Base-by-base conservation (phyloP, 2,888 invertebrate species). In the Malacosoma neustria region DNA sequence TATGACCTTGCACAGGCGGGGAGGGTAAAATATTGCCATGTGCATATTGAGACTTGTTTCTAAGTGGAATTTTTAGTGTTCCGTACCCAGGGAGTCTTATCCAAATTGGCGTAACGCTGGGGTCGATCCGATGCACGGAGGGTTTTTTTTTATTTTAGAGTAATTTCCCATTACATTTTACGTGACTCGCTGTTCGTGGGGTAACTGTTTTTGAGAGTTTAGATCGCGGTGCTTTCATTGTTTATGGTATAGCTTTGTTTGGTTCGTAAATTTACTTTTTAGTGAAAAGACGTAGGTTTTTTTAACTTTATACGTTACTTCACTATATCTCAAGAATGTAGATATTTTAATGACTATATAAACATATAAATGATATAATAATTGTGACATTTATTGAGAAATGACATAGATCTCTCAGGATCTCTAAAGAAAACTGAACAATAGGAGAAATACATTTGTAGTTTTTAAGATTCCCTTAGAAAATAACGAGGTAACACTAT, bases 101-200 rank as follows among this genome's bases (percentile, higher is more conserved):
- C 74, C 75, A 76, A 79, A 77, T 77, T 75, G 72, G 72, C 72
- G 75, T 66, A 72, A 74, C 76, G 64, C 65, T 71, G 64, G 76
- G 77, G 72, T 68, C 64, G 64, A 49, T 54, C 57, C 46, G 61
- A 61, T 72, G 22, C 22, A 22, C 22, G 73, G 72, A 66, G 66
- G 56, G 60, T 66, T 72, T 75, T 65, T 66, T 76, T 77, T 75
- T 76, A 76, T 77, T 77, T 77, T 79, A 77, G 68, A 77, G 77
- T 77, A 77, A 77, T 79, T 77, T 77, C 71, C 72, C 73, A 77
- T 79, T 77, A 76, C 77, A 70, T 73, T 73, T 72, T 77, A 73
- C 75, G 75, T 72, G 77, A 74, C 60, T 63, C 55, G 57, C 54
- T 59, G 59, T 56, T 67, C 63, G 72, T 72, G 73, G 77, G 79